Conservation (phyloP, 2,888 invertebrate genomes). For the Apamea sordens region DNA sequence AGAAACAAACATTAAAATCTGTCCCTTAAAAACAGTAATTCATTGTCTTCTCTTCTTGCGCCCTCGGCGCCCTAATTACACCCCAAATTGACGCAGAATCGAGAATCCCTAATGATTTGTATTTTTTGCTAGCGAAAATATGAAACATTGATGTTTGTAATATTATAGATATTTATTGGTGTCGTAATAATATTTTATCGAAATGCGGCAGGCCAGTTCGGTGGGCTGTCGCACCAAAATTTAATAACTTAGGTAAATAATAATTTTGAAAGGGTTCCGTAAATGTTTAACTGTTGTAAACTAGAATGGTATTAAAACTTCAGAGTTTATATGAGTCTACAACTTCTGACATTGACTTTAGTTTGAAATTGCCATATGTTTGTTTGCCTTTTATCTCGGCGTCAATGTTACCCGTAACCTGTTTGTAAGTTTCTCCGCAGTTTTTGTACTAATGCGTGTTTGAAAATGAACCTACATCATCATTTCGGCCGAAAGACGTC, state of each 20-base stretch:
- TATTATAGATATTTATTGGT: slow-evolving; percentile 41
- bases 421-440: not conserved
- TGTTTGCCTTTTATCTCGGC: not conserved
- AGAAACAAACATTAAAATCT: not conserved
- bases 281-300: slow-evolving; percentile 57
- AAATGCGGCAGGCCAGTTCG: not conserved
- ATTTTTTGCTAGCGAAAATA: slow-evolving; percentile 30
- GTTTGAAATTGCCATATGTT: too few relatives aligned
- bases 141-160: slow-evolving; percentile 1
- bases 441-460: not conserved
- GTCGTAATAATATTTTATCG: slow-evolving; percentile 36
- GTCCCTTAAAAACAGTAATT: not conserved
- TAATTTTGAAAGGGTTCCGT: slow-evolving; percentile 32
- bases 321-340: not conserved
- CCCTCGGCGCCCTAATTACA: slow-evolving; percentile 24
- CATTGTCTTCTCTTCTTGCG: not conserved
- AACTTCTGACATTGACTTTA: not conserved
- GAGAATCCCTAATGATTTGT: slow-evolving; percentile 42
- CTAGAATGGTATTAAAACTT: slow-evolving; percentile 1
- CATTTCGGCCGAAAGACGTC: not conserved
- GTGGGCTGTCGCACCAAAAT: slow-evolving; percentile 3
- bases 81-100: slow-evolving; percentile 45
- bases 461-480: not conserved
- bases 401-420: not conserved
- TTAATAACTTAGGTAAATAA: slow-evolving; percentile 60